Conservation (phyloP, 2,888 invertebrate species). For the Eugnorisma glareosa region DNA sequence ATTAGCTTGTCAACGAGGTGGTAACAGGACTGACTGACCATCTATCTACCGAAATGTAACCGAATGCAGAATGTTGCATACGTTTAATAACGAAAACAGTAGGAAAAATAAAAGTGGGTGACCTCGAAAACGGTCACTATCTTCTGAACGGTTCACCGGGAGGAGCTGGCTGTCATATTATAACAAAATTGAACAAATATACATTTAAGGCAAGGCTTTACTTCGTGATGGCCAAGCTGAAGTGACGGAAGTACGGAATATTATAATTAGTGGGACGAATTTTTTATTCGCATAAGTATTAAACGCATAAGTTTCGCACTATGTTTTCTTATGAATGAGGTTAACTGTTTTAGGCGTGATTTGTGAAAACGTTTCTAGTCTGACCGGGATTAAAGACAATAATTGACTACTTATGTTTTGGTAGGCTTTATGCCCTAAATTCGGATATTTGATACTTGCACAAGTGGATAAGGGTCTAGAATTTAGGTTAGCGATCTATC, state of each 20-base stretch:
- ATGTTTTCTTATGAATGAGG: neutral
- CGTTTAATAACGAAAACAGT: slow-evolving; percentile 59
- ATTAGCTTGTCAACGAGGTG: neutral
- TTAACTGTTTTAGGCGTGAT: neutral
- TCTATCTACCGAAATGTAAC: neutral
- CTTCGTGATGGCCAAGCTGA: neutral
- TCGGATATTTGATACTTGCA: neutral
- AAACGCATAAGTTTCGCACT: no score
- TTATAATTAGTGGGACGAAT: slow-evolving; percentile 17
- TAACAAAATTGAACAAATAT: slow-evolving; percentile 31
- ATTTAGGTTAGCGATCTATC: neutral
- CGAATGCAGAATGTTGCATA: slow-evolving; percentile 15
- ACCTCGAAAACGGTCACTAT: slow-evolving; percentile 73
- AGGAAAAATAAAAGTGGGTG: slow-evolving; percentile 70
- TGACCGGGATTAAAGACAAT: neutral
- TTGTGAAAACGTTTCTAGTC: neutral
- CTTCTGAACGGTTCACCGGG: slow-evolving; percentile 59
- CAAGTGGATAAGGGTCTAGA: neutral
- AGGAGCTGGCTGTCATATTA: slow-evolving; percentile 23
- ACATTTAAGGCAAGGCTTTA: slow-evolving; percentile 41
- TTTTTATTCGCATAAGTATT: slow-evolving; percentile 15
- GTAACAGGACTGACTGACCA: neutral
- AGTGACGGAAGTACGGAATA: slow-evolving; percentile 20
- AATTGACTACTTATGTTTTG: neutral
- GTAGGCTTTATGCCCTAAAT: neutral